Conservation (phyloP, 2,797 vertebrate species). For the Carcharodon carcharias region DNA sequence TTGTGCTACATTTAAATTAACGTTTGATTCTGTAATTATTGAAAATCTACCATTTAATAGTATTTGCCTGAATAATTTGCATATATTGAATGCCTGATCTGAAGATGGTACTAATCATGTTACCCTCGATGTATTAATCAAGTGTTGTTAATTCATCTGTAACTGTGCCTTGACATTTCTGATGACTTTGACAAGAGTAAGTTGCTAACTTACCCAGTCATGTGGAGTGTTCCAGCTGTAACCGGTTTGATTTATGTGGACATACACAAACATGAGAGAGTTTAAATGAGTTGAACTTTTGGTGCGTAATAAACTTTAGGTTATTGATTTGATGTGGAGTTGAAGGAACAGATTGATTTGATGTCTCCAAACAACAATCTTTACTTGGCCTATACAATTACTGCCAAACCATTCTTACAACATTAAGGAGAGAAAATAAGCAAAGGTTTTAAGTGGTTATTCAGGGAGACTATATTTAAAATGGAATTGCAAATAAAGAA, state of each 20-base stretch:
- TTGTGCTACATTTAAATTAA: not conserved
- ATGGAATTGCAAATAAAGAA: not conserved
- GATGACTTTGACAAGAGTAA: not conserved
- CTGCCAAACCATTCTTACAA: not conserved
- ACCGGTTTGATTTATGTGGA: not conserved
- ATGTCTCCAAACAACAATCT: not conserved
- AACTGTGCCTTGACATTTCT: not conserved
- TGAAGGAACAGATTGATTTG: not conserved
- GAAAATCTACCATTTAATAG: not conserved
- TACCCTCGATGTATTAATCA: not conserved
- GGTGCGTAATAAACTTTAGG: not conserved
- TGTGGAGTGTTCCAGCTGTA: not conserved
- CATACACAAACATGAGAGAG: not conserved
- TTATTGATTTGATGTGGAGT: not conserved
- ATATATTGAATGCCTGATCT: not conserved
- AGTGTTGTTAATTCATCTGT: not conserved
- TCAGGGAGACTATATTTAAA: not conserved
- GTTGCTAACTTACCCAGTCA: not conserved
- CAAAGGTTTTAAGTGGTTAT: not conserved
- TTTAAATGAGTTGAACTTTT: not conserved
- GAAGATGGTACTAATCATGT: not conserved
- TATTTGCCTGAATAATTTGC: not conserved
- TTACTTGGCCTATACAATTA: not conserved
- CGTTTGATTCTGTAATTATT: not conserved
- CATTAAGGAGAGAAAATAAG: not conserved